Conservation (phyloP, 2,113 vertebrate genomes). For the Polypterus bichir region DNA sequence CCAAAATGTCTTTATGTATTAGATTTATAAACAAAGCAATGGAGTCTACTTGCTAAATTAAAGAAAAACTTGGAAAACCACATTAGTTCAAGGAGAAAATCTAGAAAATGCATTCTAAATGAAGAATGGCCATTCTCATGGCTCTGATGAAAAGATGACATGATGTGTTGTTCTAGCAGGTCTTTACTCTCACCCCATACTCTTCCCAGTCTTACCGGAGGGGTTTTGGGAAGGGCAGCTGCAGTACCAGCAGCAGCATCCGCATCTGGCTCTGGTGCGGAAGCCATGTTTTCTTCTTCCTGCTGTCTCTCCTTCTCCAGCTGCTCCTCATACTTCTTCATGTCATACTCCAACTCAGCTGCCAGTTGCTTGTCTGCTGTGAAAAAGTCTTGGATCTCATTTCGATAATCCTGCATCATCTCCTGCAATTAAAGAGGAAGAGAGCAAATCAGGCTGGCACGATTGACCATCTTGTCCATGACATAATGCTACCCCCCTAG, state of each 20-base stretch:
- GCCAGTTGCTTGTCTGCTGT: conserved; percentile 77
- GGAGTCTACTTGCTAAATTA: background rate
- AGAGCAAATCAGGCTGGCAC: too few relatives aligned
- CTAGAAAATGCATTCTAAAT: background rate
- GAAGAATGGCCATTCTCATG: background rate
- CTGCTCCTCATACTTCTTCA: conserved; percentile 68
- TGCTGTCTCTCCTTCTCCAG: conserved; percentile 40
- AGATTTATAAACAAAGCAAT: background rate
- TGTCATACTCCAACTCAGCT: conserved; percentile 78
- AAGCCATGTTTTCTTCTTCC: conserved; percentile 14
- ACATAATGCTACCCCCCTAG: too few relatives aligned
- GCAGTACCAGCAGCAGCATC: background rate
- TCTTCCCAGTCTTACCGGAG: background rate
- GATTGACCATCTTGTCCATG: too few relatives aligned
- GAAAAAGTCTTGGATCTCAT: conserved; percentile 79
- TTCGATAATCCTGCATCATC: conserved; percentile 78
- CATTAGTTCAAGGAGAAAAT: background rate
- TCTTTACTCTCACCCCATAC: background rate
- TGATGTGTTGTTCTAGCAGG: background rate
- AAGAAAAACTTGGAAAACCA: background rate
- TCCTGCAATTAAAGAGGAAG: conserved; percentile 46
- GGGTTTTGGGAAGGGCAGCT: fast-evolving
- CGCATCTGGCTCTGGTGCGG: fast-evolving
- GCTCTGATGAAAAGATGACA: background rate
- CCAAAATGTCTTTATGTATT: background rate